A percentile compares a stretch with the other conserved stretches of the same genome.
phyloP scores from a whole-genome alignment of 2,113 vertebrate species.

The Otolemur garnettii region DNA sequence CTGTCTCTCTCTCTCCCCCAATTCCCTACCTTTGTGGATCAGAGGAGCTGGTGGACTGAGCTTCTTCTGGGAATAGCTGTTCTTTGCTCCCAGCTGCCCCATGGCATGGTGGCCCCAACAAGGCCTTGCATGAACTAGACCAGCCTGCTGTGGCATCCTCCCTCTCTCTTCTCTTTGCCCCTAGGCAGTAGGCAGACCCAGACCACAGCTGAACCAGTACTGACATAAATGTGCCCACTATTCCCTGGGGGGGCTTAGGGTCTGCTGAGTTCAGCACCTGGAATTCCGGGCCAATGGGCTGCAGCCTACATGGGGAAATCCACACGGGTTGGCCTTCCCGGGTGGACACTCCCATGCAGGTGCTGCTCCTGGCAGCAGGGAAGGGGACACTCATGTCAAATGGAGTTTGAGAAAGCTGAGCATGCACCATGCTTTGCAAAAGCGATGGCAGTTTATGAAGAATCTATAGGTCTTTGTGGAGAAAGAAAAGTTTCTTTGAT shows the following conservation, averaged over 20 bases:
- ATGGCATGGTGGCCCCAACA: background rate
- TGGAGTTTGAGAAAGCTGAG: background rate
- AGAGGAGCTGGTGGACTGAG: background rate
- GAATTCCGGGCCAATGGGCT: background rate
- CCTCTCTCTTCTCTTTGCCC: background rate
- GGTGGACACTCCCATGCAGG: fast-evolving
- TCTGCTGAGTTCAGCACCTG: background rate
- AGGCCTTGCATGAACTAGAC: background rate
- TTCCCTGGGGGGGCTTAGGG: background rate
- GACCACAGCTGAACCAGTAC: fast-evolving
- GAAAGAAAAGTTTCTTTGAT: background rate
- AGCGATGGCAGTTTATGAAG: background rate
- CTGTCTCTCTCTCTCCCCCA: background rate
- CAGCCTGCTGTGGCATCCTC: too few relatives aligned
- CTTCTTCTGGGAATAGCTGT: background rate
- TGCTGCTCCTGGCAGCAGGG: background rate
- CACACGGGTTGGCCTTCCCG: fast-evolving
- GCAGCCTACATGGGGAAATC: background rate
- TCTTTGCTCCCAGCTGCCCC: background rate
- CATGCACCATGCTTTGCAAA: fast-evolving
- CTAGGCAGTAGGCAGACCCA: background rate
- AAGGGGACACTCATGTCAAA: fast-evolving
- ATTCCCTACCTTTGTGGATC: fast-evolving
- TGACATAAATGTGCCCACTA: background rate
- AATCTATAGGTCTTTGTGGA: background rate